Evolutionary conservation across 2,888 invertebrate species (phyloP).

Genomic region (Macrophya annulata): DNA sequence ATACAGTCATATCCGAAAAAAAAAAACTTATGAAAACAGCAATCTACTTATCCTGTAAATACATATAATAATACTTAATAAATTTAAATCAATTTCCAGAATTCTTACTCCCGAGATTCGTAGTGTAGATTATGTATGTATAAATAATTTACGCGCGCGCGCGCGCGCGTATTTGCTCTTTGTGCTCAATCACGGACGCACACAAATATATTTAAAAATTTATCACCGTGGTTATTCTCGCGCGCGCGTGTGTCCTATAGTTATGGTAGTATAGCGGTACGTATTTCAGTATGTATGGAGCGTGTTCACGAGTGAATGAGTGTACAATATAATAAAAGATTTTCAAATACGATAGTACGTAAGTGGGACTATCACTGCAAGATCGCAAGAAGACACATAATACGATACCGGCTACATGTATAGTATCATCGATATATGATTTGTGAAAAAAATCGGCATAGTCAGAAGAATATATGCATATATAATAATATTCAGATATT

Average conservation of each 20-base stretch:
- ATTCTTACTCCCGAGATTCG: not conserved
- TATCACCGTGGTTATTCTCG: not conserved
- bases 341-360: not conserved
- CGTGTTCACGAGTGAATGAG: not conserved
- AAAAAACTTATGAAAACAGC: constrained; percentile 33
- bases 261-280: not conserved
- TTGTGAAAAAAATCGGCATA: not conserved
- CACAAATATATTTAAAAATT: not conserved
- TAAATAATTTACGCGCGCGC: not conserved
- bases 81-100: constrained; percentile 32
- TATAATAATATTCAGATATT: not conserved
- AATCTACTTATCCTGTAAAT: constrained; percentile 22
- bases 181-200: constrained; percentile 6
- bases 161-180: not conserved
- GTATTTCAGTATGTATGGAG: not conserved
- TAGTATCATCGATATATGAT: not conserved
- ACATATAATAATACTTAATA: constrained; percentile 21
- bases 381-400: not conserved
- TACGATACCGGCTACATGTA: not conserved
- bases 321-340: not conserved
- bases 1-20: constrained; percentile 22
- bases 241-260: not conserved
- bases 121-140: not conserved
- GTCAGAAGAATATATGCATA: not conserved
- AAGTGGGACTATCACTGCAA: not conserved